These are phyloP conservation scores for Phymorhynchus buccinoides DNA, from an alignment of 1,140 invertebrate species.

Conservation along the genomic window DNA sequence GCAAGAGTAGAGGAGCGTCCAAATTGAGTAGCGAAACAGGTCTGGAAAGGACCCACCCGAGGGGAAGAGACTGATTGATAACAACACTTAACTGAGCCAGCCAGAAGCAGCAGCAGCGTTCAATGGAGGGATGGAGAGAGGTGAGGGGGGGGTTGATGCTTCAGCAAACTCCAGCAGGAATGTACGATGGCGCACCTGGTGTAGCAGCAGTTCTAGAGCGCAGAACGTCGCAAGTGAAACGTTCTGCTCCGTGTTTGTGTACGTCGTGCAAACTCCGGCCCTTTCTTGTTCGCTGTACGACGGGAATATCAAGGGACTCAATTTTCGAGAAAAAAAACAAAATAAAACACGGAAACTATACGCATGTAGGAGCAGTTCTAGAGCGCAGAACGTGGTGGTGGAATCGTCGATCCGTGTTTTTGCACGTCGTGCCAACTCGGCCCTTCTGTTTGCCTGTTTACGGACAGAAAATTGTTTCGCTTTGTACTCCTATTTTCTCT, in stretches of 20 bases:
- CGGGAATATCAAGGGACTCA: background rate
- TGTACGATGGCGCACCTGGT: conserved; percentile 85
- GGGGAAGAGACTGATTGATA: too few relatives aligned
- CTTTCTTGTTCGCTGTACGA: conserved; percentile 82
- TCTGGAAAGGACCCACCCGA: too few relatives aligned
- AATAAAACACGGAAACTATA: background rate
- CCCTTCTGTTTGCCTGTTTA: conserved; percentile 84
- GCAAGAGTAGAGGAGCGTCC: too few relatives aligned
- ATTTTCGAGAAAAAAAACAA: too few relatives aligned
- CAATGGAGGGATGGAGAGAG: conserved; percentile 33
- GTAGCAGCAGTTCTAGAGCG: conserved; percentile 83
- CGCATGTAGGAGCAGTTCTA: conserved; percentile 88
- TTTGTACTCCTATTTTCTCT: too few relatives aligned
- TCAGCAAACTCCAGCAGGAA: conserved; percentile 73
- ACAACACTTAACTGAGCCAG: too few relatives aligned
- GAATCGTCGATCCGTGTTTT: conserved; percentile 84
- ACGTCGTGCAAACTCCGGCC: conserved; percentile 88
- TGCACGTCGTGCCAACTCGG: conserved; percentile 87
- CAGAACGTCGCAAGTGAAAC: conserved; percentile 87
- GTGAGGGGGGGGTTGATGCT: conserved; percentile 58
- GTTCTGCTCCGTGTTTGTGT: conserved; percentile 85
- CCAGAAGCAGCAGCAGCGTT: too few relatives aligned
- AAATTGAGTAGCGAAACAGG: too few relatives aligned
- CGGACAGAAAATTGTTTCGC: too few relatives aligned
- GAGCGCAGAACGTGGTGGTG: conserved; percentile 84